Evolutionary conservation across 2,113 vertebrate genomes (phyloP).

Genomic region (Dissostichus mawsoni): DNA sequence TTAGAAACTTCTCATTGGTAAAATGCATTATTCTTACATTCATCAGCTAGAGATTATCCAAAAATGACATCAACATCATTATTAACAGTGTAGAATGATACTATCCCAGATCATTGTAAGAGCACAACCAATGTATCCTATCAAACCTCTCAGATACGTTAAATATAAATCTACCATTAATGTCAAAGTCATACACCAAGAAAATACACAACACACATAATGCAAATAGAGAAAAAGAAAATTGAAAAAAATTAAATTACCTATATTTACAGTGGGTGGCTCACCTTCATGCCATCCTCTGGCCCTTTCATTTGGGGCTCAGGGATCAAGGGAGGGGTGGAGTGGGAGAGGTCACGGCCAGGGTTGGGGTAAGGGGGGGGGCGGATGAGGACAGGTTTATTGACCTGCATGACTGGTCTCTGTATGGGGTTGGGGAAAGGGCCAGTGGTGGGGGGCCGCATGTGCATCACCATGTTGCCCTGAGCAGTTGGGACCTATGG

Average conservation of each 20-base stretch:
- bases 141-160: neutral
- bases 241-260: slow-evolving; percentile 80
- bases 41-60: slow-evolving; percentile 18
- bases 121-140: neutral
- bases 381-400: slow-evolving; percentile 85
- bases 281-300: slow-evolving; percentile 90
- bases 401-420: slow-evolving; percentile 87
- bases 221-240: slow-evolving; percentile 61
- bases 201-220: slow-evolving; percentile 12
- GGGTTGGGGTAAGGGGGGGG: slow-evolving; percentile 82
- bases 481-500: slow-evolving; percentile 81
- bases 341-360: slow-evolving; percentile 78
- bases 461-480: slow-evolving; percentile 88
- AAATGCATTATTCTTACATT: too few species aligned
- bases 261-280: slow-evolving; percentile 87
- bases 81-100: neutral
- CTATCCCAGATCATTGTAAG: neutral
- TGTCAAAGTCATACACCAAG: slow-evolving; percentile 24
- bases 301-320: slow-evolving; percentile 81
- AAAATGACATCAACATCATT: neutral
- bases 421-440: slow-evolving; percentile 88
- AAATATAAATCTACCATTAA: neutral
- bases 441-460: slow-evolving; percentile 84
- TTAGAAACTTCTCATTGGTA: neutral
- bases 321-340: slow-evolving; percentile 79